A percentile compares a stretch with the other conserved stretches of the same genome.
These are phyloP conservation scores for Malaclemys terrapin DNA, from an alignment of 2,113 vertebrate genomes.

Conservation along the genomic window DNA sequence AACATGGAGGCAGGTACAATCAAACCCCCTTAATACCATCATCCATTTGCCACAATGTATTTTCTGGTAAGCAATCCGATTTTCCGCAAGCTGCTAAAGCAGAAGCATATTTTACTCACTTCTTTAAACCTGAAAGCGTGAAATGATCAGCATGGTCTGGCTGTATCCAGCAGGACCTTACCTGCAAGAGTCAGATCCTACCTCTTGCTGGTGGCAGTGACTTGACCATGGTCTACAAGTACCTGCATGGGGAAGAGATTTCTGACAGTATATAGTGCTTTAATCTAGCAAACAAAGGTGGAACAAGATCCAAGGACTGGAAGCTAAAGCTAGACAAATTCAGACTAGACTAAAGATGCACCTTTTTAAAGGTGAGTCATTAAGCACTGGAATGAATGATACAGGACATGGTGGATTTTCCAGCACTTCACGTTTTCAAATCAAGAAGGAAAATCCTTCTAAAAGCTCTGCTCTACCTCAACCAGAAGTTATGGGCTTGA, in stretches of 20 bases:
- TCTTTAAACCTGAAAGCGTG: not conserved
- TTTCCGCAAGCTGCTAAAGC: fast-evolving
- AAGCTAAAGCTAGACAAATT: constrained; percentile 65
- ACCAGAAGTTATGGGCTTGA: constrained; percentile 41
- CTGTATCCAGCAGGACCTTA: not conserved
- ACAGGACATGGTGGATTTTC: constrained; percentile 56
- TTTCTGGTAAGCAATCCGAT: not conserved
- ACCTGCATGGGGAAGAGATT: not conserved
- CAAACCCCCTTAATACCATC: not conserved
- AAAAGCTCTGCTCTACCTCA: constrained; percentile 42
- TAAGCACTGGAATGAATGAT: constrained; percentile 65
- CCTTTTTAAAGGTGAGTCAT: constrained; percentile 56
- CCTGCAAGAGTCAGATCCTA: not conserved
- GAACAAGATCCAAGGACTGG: constrained; percentile 52
- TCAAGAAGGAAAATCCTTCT: constrained; percentile 53
- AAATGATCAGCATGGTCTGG: not conserved
- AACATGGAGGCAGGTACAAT: not conserved
- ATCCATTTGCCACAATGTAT: fast-evolving
- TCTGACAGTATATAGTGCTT: not conserved
- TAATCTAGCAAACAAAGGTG: constrained; percentile 53
- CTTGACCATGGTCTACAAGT: not conserved
- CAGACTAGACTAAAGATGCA: constrained; percentile 56
- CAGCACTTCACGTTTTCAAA: constrained; percentile 62
- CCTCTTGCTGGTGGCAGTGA: not conserved
- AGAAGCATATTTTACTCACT: not conserved